phyloP scores from a whole-genome alignment of 2,888 invertebrate species.

The Diarsia brunnea region DNA sequence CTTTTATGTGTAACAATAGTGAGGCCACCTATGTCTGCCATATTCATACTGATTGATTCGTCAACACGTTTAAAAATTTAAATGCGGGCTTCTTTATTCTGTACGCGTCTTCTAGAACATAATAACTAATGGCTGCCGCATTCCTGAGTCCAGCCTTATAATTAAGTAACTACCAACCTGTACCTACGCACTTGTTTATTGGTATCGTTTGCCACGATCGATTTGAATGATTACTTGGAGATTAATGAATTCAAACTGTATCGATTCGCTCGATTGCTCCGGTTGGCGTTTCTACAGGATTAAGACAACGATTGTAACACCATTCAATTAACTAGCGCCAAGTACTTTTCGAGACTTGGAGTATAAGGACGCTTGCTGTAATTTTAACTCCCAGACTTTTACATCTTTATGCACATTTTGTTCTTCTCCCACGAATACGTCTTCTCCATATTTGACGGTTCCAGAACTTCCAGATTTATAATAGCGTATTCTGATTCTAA shows the following conservation, averaged over 20 bases:
- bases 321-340: background rate
- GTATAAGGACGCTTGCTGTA: background rate
- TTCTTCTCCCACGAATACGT: background rate
- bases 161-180: slow-evolving; percentile 59
- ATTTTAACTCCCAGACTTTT: background rate
- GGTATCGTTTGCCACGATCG: slow-evolving; percentile 56
- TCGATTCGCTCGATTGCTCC: slow-evolving; percentile 25
- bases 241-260: slow-evolving; percentile 54
- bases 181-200: slow-evolving; percentile 62
- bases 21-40: slow-evolving; percentile 69
- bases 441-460: background rate
- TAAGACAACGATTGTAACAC: slow-evolving; percentile 27
- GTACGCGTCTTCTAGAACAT: slow-evolving; percentile 79
- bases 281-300: slow-evolving; percentile 31
- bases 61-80: slow-evolving; percentile 83
- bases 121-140: slow-evolving; percentile 86
- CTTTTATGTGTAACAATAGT: slow-evolving; percentile 69
- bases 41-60: slow-evolving; percentile 81
- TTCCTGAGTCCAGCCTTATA: slow-evolving; percentile 78
- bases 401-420: background rate
- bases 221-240: slow-evolving; percentile 60
- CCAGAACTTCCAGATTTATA: background rate
- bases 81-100: slow-evolving; percentile 84
- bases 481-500: background rate
- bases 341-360: background rate